Conservation (phyloP, 2,888 invertebrate species). For the Hirudinaria manillensis region DNA sequence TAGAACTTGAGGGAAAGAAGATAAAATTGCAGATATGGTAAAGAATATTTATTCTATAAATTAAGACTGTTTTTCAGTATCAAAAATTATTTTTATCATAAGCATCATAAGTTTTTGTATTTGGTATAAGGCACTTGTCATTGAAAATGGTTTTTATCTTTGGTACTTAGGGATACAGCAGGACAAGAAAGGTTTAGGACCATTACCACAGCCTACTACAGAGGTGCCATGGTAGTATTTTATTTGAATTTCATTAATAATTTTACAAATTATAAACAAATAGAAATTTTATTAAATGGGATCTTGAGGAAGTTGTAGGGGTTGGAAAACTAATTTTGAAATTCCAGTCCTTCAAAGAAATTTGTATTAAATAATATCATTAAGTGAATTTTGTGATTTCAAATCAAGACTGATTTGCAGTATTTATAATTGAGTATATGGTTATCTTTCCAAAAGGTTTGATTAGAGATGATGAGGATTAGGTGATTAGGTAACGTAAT, state of each 20-base stretch:
- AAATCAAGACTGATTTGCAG: background rate
- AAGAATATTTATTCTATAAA: constrained; percentile 47
- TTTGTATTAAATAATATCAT: background rate
- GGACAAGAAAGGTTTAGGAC: constrained; percentile 27
- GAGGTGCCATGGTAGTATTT: constrained; percentile 20
- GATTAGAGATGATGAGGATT: no score
- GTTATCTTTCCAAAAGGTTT: background rate
- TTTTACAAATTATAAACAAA: no score
- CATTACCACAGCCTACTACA: constrained; percentile 22
- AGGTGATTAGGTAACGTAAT: no score
- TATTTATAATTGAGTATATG: background rate
- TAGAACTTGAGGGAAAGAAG: constrained; percentile 89
- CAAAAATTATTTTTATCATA: constrained; percentile 17
- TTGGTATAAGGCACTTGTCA: no score
- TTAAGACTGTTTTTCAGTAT: no score
- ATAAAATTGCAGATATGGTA: constrained; percentile 95
- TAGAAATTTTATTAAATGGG: no score
- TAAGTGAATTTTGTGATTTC: background rate
- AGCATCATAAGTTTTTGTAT: no score
- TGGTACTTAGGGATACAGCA: constrained; percentile 21
- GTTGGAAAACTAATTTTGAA: background rate
- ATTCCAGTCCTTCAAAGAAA: background rate
- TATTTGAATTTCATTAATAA: background rate
- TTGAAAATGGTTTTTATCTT: no score
- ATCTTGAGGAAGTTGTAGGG: no score